Conservation (phyloP, 2,888 invertebrate species). For the Gastracanthus pulcherrimus region DNA sequence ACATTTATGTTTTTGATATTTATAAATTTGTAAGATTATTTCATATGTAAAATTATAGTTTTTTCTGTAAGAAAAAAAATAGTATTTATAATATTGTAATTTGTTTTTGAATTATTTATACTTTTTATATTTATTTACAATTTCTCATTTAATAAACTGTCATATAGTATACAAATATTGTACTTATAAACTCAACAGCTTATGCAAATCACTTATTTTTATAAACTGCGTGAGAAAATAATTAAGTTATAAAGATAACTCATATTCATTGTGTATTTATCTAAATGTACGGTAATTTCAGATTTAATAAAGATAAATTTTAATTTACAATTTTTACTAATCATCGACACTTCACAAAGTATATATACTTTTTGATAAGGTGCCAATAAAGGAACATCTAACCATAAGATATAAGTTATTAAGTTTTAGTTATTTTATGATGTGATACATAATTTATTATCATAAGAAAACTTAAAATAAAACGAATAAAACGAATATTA, state of each 20-base stretch:
- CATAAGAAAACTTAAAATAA: neutral
- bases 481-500: no score
- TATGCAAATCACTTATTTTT: neutral
- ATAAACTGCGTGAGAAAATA: conserved; percentile 3
- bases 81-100: no score
- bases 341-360: conserved; percentile 13
- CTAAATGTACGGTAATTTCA: conserved; percentile 50
- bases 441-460: neutral
- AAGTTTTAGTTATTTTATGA: neutral
- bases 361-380: conserved; percentile 24
- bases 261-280: conserved; percentile 32
- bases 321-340: conserved; percentile 49
- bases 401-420: conserved; percentile 9
- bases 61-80: no score
- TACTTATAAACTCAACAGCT: neutral
- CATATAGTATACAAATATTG: no score
- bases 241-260: conserved; percentile 43
- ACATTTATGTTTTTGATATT: no score
- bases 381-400: neutral
- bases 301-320: conserved; percentile 55
- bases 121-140: no score
- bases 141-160: no score
- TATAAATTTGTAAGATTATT: no score
- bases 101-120: no score
- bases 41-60: no score